Base-by-base conservation (phyloP, 2,797 vertebrate species). In the Sebastiscus tertius region DNA sequence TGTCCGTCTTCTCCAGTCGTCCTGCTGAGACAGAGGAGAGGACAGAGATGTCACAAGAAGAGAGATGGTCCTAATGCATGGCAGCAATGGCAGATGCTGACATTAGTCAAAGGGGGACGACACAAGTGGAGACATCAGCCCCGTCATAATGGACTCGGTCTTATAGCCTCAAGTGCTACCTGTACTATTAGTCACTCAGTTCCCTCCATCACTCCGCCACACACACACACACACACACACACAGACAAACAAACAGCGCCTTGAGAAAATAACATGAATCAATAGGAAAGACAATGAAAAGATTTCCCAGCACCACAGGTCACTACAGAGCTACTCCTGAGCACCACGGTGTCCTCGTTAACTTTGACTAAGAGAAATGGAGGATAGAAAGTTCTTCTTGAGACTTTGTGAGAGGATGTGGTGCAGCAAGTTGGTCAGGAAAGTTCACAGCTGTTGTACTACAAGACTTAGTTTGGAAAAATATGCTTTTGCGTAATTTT, bases 181-280 rank as follows among this genome's bases (percentile, higher is more conserved):
- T 67, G 79, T 58, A 8, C 81, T 55, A 85, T 90, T 87, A 82
- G 87, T 90, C 89, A 88, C 80, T 71, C 39, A 10, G 76, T 67
- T 79, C 82, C 62, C 66, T 89, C 86, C 27, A 84, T 91, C 86
- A 84, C 79, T 80, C 79, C 67, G 87, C 84, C 79, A 39, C 36
- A 26, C 26, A 26, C 26, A 26, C 26, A 26, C 26, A 26, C 26
- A 36, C 34, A 39, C 36, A 36, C 12, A 39, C 0, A 36, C 4
- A 46, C 77, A 79, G 82, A 81, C 77, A 82, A 73, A 89, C 84
- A 89, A 89, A 86, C 75, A 77, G 68, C 3, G 78, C 91, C 89
- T 62, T 71, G 79, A 91, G 92, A 89, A 84, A 88, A 87, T 63
- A 84, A 92, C 12, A 93, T 87, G 78, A 92, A 91, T 92, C 91